Evolutionary conservation across 2,797 vertebrate genomes (phyloP), one percentile per base, ranked within the genome.

Genomic region (Lepus townsendii): DNA sequence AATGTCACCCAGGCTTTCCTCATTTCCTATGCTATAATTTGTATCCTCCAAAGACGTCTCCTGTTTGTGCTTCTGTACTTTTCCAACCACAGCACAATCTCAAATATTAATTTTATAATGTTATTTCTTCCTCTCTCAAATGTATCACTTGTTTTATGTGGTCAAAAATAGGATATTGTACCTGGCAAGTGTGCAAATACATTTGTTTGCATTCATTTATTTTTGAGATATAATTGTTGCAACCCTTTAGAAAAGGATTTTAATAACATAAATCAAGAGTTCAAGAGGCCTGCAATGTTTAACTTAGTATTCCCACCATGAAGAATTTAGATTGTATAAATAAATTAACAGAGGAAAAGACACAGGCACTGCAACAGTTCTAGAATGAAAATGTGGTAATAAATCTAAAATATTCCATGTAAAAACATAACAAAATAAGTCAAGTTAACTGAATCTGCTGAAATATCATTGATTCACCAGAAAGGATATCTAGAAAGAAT

Each of bases 381-480:
- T 63, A 76, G 19, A 88, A 38, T 90, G 24, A 90, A 87, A 88
- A 72, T 90, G 54, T 68, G 54, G 22, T 84, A 90, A 80, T 24
- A 84, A 96, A 87, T 80, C 27, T 84, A 92, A 83, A 92, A 90
- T 88, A 94, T n/a, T 92, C 42, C 88, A 80, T 52, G 47, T 7
- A 76, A 16, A 84, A 66, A 30, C 86, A 57, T 4, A 47, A 90
- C 35, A 69, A 86, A 92, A 54, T 63, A 88, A 88, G 60, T 75
- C 60, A 78, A 75, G 1, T 19, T 50, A 77, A 65, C 35, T 66
- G 52, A 78, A 75, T 42, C 22, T 52, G 60, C 22, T 83, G 80
- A 89, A 77, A 75, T 88, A 68, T 52, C 60, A 84, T 69, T 11
- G 32, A 87, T 87, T 87, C 8, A 75, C 1, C 10, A 84, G 78